These are phyloP conservation scores for Meteorus sp. DNA, from an alignment of 1,140 invertebrate genomes.

Conservation along the genomic window DNA sequence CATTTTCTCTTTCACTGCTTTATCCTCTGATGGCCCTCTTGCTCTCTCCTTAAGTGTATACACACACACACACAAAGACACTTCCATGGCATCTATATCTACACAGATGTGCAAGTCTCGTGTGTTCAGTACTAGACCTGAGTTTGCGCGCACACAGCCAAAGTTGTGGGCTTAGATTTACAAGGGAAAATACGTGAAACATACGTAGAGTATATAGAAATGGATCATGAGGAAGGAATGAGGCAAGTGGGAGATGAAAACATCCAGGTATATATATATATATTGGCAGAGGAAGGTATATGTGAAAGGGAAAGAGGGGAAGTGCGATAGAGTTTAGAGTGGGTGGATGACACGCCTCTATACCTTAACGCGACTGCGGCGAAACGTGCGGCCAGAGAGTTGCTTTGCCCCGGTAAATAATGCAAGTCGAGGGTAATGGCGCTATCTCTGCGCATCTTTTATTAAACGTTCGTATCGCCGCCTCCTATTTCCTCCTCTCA, in stretches of 20 bases:
- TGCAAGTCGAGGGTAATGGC: slow-evolving; percentile 59
- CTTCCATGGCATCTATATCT: no score
- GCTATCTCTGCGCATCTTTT: slow-evolving; percentile 62
- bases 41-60: no score
- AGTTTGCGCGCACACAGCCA: background rate
- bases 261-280: no score
- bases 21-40: no score
- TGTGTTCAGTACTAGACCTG: slow-evolving; percentile 11
- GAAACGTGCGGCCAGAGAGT: slow-evolving; percentile 55
- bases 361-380: slow-evolving; percentile 52
- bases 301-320: background rate
- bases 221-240: slow-evolving; percentile 15
- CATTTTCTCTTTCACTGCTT: slow-evolving; percentile 27
- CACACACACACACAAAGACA: no score
- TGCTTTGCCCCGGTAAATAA: slow-evolving; percentile 58
- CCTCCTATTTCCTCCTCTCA: slow-evolving; percentile 25
- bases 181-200: slow-evolving; percentile 28
- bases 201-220: background rate
- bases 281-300: background rate
- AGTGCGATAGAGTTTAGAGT: slow-evolving; percentile 3
- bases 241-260: slow-evolving; percentile 3
- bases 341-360: slow-evolving; percentile 48
- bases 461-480: slow-evolving; percentile 54
- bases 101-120: no score
- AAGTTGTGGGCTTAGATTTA: slow-evolving; percentile 21